Percentiles rank a stretch among this genome's conserved stretches.
Evolutionary conservation across 2,888 invertebrate genomes (phyloP).

Genomic region (Luperina testacea): DNA sequence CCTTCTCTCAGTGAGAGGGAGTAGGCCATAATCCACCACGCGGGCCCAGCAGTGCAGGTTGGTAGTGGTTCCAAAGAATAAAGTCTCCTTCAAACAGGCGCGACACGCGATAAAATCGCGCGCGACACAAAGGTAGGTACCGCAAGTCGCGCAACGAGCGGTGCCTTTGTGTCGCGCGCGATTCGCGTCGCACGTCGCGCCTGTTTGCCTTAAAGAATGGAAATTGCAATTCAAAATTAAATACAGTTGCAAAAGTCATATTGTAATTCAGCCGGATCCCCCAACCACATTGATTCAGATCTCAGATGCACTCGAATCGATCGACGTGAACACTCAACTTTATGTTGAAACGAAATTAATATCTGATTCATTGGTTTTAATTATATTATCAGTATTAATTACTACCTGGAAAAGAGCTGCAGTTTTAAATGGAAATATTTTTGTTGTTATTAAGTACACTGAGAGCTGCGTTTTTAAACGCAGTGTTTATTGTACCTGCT

Average conservation of each 20-base stretch:
- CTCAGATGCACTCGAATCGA: conserved; percentile 27
- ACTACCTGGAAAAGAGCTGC: background rate
- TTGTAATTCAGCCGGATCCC: background rate
- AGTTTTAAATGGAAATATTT: conserved; percentile 11
- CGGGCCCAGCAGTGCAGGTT: background rate
- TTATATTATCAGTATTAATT: conserved; percentile 5
- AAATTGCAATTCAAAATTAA: background rate
- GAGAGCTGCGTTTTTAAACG: background rate
- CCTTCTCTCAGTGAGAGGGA: background rate
- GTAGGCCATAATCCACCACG: background rate
- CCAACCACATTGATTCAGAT: background rate
- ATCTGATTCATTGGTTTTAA: conserved; percentile 3
- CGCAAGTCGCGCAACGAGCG: no score
- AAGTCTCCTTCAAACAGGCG: no score
- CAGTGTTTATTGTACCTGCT: background rate
- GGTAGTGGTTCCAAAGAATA: no score
- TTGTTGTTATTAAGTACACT: background rate
- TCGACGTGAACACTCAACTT: conserved; percentile 16
- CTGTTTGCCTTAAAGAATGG: no score
- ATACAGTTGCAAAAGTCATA: background rate
- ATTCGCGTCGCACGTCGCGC: no score
- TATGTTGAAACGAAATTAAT: conserved; percentile 9
- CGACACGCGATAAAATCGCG: no score
- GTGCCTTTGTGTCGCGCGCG: no score
- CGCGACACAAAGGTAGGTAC: no score